Evolutionary conservation across 2,888 invertebrate genomes (phyloP), one percentile per base, ranked within the genome.

Genomic region (Heliconius aoede): DNA sequence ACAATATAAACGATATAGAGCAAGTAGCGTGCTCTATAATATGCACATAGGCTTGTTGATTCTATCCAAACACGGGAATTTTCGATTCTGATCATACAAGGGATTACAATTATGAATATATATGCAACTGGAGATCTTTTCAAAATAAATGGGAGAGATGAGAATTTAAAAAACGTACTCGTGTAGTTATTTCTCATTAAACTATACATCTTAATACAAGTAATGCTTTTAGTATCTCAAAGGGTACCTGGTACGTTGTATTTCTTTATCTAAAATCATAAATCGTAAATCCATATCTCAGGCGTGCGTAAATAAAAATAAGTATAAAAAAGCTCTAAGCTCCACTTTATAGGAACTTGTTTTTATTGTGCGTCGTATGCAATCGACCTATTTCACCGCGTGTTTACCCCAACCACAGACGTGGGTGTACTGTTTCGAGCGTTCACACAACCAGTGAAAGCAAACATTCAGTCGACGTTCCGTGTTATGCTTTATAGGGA

Each of bases 391-490:
- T 81, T 84, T 83, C 83, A 81, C 81, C 78, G 71, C 79, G 73
- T 81, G 81, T 81, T 80, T 85, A 86, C 87, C 87, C 86, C 81
- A 76, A 79, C 81, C 82, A 79, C 83, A 83, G 84, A 84, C 84
- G 88, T 87, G 87, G 88, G 91, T 91, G 89, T 93, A 87, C 86
- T 86, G 88, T 93, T 91, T 89, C 93, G 85, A 86, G 86, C 88
- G 87, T 90, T 89, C 88, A 89, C 85, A 86, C 85, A 83, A 85
- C 80, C 85, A 90, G 92, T 89, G 93, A 93, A 93, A 94, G 93
- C 93, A 90, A 90, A 92, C 90, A 84, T 78, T 80, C 80, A 87
- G 86, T 87, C 87, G 87, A 86, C 91, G 91, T 90, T 90, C 87
- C 89, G 89, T 88, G 89, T 90, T 88, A 89, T 89, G 90, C 90